Evolutionary conservation across 2,113 vertebrate species (phyloP), one percentile per base, ranked within the genome.

Genomic region (Phrynocephalus versicolor): DNA sequence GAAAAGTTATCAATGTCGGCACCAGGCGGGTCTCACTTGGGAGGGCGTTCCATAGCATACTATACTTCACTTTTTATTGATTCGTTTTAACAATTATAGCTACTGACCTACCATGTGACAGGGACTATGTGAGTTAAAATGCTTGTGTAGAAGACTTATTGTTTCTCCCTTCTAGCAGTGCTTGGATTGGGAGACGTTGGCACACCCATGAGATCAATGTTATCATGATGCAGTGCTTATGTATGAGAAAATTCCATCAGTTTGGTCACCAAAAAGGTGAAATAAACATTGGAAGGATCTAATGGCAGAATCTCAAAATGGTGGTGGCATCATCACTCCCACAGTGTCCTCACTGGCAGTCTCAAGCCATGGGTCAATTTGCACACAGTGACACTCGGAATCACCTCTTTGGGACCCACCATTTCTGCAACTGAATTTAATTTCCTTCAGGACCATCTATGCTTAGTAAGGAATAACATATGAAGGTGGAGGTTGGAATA

Each of bases 351-450:
- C 73, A 51, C 27, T 0, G 0, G 55, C 88, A 81, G 39, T 67
- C 69, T 71, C 72, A 90, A 89, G 82, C 85, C 85, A 78, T 30
- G 67, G 39, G 81, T 58, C 86, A 87, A 90, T 76, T 86, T 90
- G 58, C 83, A 74, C 74, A 85, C 51, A 87, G 12, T 91, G 76
- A 83, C 39, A 60, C 79, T 41, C 85, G 35, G 90, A 91, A 89
- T 87, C 84, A 82, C n/a, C 37, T 2, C 0, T 25, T 81, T 87
- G 81, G 51, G 74, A 10, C 51, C 71, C 82, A 88, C 70, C 85
- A 0, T 89, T 71, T 85, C 87, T 88, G 78, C 65, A 88, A 84
- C 82, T 88, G 88, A 89, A 85, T 91, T 84, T 88, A 89, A 93
- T 91, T 88, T 83, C 78, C 30, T 51, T 45, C 1, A 0, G 45